Evolutionary conservation across 2,888 invertebrate species (phyloP).

Genomic region (Carpatolechia fugitivella): DNA sequence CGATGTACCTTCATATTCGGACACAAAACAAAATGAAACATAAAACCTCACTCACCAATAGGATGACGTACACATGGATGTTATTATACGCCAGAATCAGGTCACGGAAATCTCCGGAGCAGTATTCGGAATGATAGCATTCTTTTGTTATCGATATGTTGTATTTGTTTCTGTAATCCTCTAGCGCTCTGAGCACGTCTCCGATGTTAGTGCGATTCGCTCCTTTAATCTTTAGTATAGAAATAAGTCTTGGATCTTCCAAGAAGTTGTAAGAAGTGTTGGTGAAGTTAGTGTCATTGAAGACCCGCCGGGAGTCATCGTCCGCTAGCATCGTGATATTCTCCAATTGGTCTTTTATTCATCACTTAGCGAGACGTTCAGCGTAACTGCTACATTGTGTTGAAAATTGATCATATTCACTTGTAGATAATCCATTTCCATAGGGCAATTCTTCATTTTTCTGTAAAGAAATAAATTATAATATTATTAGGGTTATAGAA

Average conservation of each 20-base stretch:
- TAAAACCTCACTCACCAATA: slow-evolving; percentile 81
- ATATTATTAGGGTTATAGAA: not conserved
- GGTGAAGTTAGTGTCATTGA: slow-evolving; percentile 26
- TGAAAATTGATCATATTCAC: not conserved
- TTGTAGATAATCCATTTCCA: not conserved
- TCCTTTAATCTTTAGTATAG: slow-evolving; percentile 52
- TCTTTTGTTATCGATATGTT: slow-evolving; percentile 63
- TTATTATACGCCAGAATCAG: slow-evolving; percentile 82
- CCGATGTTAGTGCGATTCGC: slow-evolving; percentile 52
- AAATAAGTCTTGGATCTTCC: slow-evolving; percentile 56
- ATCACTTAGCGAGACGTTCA: slow-evolving; percentile 44
- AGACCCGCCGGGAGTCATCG: slow-evolving; percentile 45
- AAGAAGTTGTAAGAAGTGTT: slow-evolving; percentile 47
- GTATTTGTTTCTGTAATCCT: slow-evolving; percentile 57
- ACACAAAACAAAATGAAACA: not conserved
- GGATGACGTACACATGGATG: slow-evolving; percentile 90
- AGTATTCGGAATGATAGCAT: slow-evolving; percentile 72
- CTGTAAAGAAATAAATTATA: not conserved
- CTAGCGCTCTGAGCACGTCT: slow-evolving; percentile 57
- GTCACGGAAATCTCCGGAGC: slow-evolving; percentile 79
- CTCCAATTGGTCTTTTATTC: slow-evolving; percentile 41
- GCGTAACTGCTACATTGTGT: not conserved
- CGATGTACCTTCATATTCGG: not conserved
- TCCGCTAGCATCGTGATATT: slow-evolving; percentile 58
- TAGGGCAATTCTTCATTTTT: not conserved